Base-by-base conservation (phyloP, 2,888 invertebrate species). In the Nipponacmea schrenckii region DNA sequence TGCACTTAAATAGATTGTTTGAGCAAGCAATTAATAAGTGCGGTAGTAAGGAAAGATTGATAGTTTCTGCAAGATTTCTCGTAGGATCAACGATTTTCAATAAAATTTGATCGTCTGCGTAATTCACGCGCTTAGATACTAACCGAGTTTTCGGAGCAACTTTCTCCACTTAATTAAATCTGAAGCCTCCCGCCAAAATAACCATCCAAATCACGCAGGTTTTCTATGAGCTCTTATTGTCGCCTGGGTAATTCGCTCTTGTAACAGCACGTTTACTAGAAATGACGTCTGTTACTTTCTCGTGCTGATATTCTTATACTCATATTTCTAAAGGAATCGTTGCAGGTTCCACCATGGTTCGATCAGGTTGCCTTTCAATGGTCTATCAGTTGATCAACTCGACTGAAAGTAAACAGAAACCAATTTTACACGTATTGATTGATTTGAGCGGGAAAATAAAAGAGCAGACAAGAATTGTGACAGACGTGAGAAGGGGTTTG, bases 161-260 rank as follows among this genome's bases (percentile, higher is more conserved):
- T 56, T 24, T 24, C 56, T 24, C 56, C 24, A 24, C 20, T 56
- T 56, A 56, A 20, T 56, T 56, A 56, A 2, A 56, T 20, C 56
- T 24, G 20, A 24, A 24, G 20, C 12, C 14, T 56, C 56, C 56
- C 56, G 56, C 56, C 56, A 56, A 56, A 56, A 24, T 56, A 24
- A 56, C 56, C 56, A 56, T 56, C n/a, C 56, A 20, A 56, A 56
- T 56, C 56, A 56, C 56, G 56, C 8, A 56, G 20, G 10, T 56
- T 56, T 56, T 24, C 56, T 24, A 56, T 24, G 56, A 56, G 56
- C 20, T 56, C 56, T 20, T 24, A 56, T 20, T 24, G 56, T 56
- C 56, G 56, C 24, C 56, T 56, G 56, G 20, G 8, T 56, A 56
- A 56, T 56, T 24, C 56, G 14, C 15, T 56, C 24, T 56, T 20